A percentile compares a stretch with the other conserved stretches of the same genome.
phyloP scores from a whole-genome alignment of 2,113 vertebrate species.

The Takifugu flavidus region DNA sequence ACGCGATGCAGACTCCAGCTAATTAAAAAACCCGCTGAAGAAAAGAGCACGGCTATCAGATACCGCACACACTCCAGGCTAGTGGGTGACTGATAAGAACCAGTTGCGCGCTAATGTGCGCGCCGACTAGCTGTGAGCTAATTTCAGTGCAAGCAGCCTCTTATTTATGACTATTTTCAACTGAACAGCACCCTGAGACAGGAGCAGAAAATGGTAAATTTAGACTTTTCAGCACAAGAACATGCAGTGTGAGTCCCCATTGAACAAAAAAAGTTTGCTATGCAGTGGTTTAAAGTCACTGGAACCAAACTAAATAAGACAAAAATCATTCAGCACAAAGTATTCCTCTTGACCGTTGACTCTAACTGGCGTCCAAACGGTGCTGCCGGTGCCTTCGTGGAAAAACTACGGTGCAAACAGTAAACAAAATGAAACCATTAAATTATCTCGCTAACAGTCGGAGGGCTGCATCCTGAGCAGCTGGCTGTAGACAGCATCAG shows the following conservation, averaged over 20 bases:
- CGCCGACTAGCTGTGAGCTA: neutral
- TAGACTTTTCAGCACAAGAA: no score
- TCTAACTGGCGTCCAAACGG: no score
- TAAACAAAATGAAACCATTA: neutral
- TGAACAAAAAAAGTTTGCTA: no score
- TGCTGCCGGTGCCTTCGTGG: no score
- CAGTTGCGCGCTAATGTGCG: slow-evolving; percentile 6
- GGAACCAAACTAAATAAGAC: no score
- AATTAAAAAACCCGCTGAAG: slow-evolving; percentile 14
- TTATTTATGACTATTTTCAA: neutral
- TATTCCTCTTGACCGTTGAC: no score
- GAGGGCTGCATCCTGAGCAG: slow-evolving; percentile 12
- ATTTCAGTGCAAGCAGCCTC: neutral
- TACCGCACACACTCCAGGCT: slow-evolving; percentile 11
- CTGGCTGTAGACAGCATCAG: slow-evolving; percentile 11
- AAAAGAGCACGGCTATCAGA: neutral
- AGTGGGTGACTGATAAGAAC: slow-evolving; percentile 13
- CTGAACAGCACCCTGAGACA: neutral
- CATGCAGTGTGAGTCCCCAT: no score
- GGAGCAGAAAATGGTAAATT: no score
- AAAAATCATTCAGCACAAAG: no score
- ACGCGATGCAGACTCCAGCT: neutral
- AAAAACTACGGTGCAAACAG: no score
- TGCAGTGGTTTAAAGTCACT: no score
- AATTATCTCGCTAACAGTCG: slow-evolving; percentile 16